Conservation (phyloP, 1,140 invertebrate genomes). For the Megathymus violae region DNA sequence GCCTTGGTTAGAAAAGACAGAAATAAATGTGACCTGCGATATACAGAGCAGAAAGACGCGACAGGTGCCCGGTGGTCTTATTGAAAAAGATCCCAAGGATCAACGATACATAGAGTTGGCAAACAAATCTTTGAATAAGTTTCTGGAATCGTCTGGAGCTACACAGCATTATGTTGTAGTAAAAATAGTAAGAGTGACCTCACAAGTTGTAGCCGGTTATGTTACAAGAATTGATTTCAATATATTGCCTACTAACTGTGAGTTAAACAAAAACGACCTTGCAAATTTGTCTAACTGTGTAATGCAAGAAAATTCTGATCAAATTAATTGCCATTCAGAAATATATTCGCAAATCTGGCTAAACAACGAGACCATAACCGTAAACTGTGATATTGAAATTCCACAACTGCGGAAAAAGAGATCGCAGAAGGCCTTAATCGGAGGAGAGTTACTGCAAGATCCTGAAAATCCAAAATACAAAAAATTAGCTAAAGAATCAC, state of each 20-base stretch:
- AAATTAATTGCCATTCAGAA: slow-evolving; percentile 46
- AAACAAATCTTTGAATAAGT: slow-evolving; percentile 46
- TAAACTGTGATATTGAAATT: neutral
- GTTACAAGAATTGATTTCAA: slow-evolving; percentile 51
- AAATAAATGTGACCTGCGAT: slow-evolving; percentile 41
- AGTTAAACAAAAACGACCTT: neutral
- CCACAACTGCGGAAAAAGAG: neutral
- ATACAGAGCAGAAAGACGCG: slow-evolving; percentile 13
- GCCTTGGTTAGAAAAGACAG: slow-evolving; percentile 30
- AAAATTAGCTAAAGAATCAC: slow-evolving; percentile 13
- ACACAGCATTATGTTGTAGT: slow-evolving; percentile 43
- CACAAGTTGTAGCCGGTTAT: slow-evolving; percentile 46
- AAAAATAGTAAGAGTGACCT: slow-evolving; percentile 44
- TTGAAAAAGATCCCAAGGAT: slow-evolving; percentile 41
- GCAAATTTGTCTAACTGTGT: neutral
- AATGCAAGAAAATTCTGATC: slow-evolving; percentile 16
- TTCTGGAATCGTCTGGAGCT: slow-evolving; percentile 32
- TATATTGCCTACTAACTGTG: slow-evolving; percentile 34
- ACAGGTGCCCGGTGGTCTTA: slow-evolving; percentile 27
- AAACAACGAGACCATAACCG: neutral
- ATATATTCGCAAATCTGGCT: slow-evolving; percentile 47
- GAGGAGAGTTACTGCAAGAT: neutral
- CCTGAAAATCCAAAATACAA: neutral
- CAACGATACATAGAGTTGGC: slow-evolving; percentile 42
- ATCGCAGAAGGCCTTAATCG: neutral